These are phyloP conservation scores for Ploceus nigricollis DNA, from an alignment of 2,113 vertebrate species.

Conservation along the genomic window DNA sequence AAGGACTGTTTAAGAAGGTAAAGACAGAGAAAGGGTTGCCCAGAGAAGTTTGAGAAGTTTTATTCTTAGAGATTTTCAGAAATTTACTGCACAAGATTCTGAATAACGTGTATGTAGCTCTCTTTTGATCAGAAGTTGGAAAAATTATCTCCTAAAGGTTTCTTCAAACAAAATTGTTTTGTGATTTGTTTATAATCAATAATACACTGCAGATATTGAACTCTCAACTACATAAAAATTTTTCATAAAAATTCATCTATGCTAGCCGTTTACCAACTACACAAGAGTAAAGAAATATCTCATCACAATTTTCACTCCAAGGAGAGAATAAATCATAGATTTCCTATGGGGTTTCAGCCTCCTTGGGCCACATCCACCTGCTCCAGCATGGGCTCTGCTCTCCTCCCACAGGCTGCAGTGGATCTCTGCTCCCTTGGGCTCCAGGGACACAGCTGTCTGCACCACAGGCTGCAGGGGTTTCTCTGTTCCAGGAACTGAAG, in stretches of 20 bases:
- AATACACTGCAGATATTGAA: background rate
- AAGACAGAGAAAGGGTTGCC: background rate
- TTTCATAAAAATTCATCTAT: background rate
- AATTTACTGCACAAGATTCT: background rate
- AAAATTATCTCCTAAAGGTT: background rate
- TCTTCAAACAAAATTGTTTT: background rate
- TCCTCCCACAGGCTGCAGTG: background rate
- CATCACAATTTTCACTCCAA: background rate
- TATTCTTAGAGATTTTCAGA: background rate
- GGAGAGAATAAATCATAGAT: background rate
- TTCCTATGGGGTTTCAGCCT: fast-evolving
- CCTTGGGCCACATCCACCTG: background rate
- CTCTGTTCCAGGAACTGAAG: background rate
- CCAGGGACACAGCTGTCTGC: background rate
- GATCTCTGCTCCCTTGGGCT: background rate
- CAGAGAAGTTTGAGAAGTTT: background rate
- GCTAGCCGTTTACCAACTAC: background rate
- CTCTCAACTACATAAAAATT: background rate
- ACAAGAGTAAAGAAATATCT: background rate
- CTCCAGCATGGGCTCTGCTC: background rate
- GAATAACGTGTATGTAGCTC: background rate
- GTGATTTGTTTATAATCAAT: background rate
- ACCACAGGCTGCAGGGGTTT: fast-evolving
- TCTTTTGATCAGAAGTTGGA: background rate
- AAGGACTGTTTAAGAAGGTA: background rate